Conservation (phyloP, 2,113 vertebrate species). For the Alectura lathami region DNA sequence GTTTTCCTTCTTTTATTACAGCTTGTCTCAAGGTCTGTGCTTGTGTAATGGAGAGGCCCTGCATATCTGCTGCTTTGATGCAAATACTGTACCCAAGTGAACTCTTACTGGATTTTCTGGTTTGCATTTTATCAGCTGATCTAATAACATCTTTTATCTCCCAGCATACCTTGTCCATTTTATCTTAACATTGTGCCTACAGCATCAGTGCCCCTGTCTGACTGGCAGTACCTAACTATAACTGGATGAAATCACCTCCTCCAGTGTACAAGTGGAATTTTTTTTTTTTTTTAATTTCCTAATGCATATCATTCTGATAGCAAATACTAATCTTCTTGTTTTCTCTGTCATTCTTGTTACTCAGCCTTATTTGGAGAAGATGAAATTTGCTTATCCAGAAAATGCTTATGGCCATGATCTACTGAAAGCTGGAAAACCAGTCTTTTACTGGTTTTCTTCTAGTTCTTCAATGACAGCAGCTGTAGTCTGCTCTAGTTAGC, state of each 20-base stretch:
- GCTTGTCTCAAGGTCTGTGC: not conserved
- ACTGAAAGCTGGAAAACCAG: not conserved
- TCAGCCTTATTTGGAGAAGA: not conserved
- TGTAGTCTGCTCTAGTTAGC: not conserved
- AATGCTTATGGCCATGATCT: not conserved
- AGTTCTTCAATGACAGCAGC: not conserved
- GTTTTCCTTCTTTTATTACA: not conserved
- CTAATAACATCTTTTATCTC: not conserved
- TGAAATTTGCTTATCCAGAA: not conserved
- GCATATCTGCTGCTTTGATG: not conserved
- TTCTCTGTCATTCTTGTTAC: not conserved
- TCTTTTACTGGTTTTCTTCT: not conserved
- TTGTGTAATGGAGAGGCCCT: not conserved
- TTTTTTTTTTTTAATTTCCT: not conserved
- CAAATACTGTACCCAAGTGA: not conserved
- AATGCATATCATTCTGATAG: not conserved
- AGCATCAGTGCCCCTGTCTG: not conserved
- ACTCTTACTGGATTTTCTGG: not conserved
- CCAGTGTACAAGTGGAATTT: not conserved
- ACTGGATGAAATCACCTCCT: not conserved
- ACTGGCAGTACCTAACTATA: not conserved
- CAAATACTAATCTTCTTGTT: not conserved
- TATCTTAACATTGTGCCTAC: not conserved
- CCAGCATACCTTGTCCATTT: not conserved
- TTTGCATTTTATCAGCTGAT: not conserved